Evolutionary conservation across 2,113 vertebrate species (phyloP), one percentile per base, ranked within the genome.

Genomic region (Gymnarchus niloticus): DNA sequence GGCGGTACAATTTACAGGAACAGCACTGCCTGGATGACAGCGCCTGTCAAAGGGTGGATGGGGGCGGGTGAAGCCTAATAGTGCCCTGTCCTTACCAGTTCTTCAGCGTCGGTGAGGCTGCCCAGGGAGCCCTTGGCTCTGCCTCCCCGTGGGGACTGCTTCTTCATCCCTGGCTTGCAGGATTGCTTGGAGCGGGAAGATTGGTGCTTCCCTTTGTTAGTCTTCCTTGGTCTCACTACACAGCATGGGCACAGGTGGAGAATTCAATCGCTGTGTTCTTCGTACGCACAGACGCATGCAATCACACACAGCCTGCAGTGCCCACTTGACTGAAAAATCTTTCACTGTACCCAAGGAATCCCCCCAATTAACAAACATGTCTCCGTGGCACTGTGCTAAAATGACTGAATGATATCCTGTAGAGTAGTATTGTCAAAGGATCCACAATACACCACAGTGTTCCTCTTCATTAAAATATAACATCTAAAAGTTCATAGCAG

Each of bases 221-320:
- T 89, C 90, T 94, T 99, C 85, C 97, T 94, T 76, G 97, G 95
- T 89, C 98, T 95, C 94, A 98, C 98, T 99, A 92, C 81, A 91
- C 92, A 91, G 91, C 78, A 52, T 44, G 4, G 46, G 84, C 44
- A 83, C 21, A 10, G 56, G 77, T 5, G 37, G 33, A n/a, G 73
- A 77, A 1, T 10, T 17, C 25, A 2, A 7, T 33, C 59, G 10
- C 2, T 1, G 17, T 6, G 3, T 10, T 9, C 8, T 2, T n/a
- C 57, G 10, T 0, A 25, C 9, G 28, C 3, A 61, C n/a, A 37
- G 3, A 37, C 61, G 17, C 28, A 57, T 5, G n/a, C 3, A 57
- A 3, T 23, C 21, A 57, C 21, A 54, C 19, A 23, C 3, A 57
- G 19, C 6, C 14, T 28, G 33, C 1, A 2, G n/a, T 25, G 2